These are phyloP conservation scores for Apogon talboti DNA, from an alignment of 2,797 vertebrate genomes.

Conservation along the genomic window DNA sequence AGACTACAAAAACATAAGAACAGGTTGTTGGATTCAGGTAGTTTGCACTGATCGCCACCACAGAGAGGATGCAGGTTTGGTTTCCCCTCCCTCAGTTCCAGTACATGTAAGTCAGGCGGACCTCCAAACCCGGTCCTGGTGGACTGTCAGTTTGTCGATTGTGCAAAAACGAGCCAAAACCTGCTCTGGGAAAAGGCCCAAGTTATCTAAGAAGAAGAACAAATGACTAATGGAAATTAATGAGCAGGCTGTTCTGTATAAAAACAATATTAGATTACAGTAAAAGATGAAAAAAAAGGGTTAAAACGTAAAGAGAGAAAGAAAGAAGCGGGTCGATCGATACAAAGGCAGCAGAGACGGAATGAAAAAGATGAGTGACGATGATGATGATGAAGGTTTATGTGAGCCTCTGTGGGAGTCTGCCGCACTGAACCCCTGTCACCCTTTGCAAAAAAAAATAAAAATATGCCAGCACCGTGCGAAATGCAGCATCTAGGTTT, in stretches of 20 bases:
- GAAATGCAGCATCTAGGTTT: too few relatives aligned
- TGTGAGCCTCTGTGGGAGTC: slow-evolving; percentile 9
- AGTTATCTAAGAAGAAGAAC: too few relatives aligned
- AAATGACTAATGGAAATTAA: too few relatives aligned
- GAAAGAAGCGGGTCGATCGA: slow-evolving; percentile 32
- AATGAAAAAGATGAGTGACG: slow-evolving; percentile 33
- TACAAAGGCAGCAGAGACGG: background rate
- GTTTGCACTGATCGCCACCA: background rate
- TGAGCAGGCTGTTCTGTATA: too few relatives aligned
- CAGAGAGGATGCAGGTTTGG: background rate
- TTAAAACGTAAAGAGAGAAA: slow-evolving; percentile 6
- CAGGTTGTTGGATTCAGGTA: background rate
- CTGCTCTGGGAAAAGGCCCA: too few relatives aligned
- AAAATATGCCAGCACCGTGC: too few relatives aligned
- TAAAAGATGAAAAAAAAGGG: background rate
- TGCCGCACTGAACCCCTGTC: slow-evolving; percentile 4
- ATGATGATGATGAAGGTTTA: slow-evolving; percentile 5
- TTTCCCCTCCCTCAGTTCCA: background rate
- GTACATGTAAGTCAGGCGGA: background rate
- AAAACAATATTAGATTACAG: too few relatives aligned
- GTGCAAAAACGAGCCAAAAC: background rate
- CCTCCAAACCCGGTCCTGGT: background rate
- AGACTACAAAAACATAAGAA: background rate
- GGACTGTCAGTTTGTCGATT: slow-evolving; percentile 2
- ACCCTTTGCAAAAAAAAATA: too few relatives aligned